These are phyloP conservation scores for Ataeniobius toweri DNA, from an alignment of 2,797 vertebrate species.

Conservation along the genomic window DNA sequence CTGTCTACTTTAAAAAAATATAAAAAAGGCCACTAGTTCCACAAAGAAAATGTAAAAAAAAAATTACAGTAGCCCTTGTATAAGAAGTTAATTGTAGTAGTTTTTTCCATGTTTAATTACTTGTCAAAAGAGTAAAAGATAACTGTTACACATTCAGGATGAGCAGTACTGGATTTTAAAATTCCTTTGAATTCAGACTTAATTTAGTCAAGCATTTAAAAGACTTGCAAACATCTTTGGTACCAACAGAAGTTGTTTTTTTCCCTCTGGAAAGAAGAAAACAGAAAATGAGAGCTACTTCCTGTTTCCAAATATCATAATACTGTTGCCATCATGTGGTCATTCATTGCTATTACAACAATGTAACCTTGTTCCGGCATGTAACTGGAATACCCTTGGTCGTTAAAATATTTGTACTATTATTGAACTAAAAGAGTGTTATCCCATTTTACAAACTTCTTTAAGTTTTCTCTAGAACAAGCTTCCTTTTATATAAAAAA, in stretches of 20 bases:
- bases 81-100: neutral
- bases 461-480: conserved; percentile 5
- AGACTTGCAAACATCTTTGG: neutral
- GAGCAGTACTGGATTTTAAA: neutral
- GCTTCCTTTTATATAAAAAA: conserved; percentile 9
- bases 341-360: conserved; percentile 19
- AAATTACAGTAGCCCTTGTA: too few relatives aligned
- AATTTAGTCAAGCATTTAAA: neutral
- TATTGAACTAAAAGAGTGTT: neutral
- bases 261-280: neutral
- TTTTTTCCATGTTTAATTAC: neutral
- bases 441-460: conserved; percentile 1
- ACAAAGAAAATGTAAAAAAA: too few relatives aligned
- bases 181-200: neutral
- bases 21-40: too few relatives aligned
- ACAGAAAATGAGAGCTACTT: neutral
- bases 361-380: neutral
- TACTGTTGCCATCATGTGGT: conserved; percentile 72
- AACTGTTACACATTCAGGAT: neutral
- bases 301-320: neutral
- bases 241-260: neutral
- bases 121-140: neutral
- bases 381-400: neutral
- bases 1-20: too few relatives aligned
- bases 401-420: conserved; percentile 10